Percentiles rank a stretch among this genome's conserved stretches.
These are phyloP conservation scores for Andinoacara biseriatus DNA, from an alignment of 2,113 vertebrate species.

Conservation along the genomic window DNA sequence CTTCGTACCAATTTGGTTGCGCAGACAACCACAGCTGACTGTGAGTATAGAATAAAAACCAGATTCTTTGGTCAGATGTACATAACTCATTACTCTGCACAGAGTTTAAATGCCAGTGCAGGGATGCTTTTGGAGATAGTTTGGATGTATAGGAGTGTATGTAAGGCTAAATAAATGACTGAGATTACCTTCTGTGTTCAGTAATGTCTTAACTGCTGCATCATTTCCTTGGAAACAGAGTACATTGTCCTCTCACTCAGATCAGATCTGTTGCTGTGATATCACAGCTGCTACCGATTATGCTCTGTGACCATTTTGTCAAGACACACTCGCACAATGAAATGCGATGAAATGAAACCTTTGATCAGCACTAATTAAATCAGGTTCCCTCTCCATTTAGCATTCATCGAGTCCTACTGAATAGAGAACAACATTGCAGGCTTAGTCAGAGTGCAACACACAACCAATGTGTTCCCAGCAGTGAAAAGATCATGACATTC, in stretches of 20 bases:
- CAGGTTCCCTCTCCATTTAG: slow-evolving; percentile 43
- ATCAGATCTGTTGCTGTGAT: slow-evolving; percentile 38
- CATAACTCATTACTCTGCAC: neutral
- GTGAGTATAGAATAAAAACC: neutral
- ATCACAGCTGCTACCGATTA: slow-evolving; percentile 34
- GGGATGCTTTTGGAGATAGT: neutral
- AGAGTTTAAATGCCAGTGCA: neutral
- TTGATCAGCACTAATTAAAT: slow-evolving; percentile 72
- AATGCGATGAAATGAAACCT: slow-evolving; percentile 53
- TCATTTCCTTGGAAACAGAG: slow-evolving; percentile 26
- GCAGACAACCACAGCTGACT: slow-evolving; percentile 10
- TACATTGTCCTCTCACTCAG: slow-evolving; percentile 19
- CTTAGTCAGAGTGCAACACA: slow-evolving; percentile 30
- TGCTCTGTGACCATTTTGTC: slow-evolving; percentile 56
- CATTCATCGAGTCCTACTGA: slow-evolving; percentile 35
- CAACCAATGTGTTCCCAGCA: slow-evolving; percentile 9
- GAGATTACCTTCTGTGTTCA: slow-evolving; percentile 24
- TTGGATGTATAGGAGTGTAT: neutral
- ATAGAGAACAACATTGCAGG: slow-evolving; percentile 36
- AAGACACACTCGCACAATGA: slow-evolving; percentile 41
- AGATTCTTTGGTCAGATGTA: neutral
- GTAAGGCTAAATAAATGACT: neutral
- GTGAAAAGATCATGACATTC: neutral
- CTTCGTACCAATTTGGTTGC: neutral
- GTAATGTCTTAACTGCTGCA: slow-evolving; percentile 10